Evolutionary conservation across 2,797 vertebrate genomes (phyloP).

Genomic region (Dallia pectoralis): DNA sequence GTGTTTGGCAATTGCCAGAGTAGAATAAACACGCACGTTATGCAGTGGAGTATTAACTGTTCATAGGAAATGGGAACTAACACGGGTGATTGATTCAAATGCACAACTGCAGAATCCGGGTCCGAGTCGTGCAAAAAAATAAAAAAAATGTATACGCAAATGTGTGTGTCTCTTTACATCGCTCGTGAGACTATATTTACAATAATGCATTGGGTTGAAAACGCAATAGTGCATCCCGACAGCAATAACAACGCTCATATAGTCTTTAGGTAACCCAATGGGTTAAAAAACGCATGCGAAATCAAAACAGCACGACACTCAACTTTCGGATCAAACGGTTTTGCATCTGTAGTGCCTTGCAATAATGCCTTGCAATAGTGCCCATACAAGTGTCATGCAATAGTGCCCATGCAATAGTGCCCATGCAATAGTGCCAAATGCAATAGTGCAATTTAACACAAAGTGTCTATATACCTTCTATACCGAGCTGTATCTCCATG

Average conservation of each 20-base stretch:
- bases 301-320: not conserved
- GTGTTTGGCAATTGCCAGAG: not conserved
- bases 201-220: not conserved
- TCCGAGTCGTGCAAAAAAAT: not conserved
- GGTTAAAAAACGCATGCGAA: not conserved
- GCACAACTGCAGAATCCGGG: not conserved
- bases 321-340: not conserved
- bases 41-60: not conserved
- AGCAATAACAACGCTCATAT: not conserved
- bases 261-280: not conserved
- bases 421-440: too few species aligned
- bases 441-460: too few species aligned
- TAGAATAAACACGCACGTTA: not conserved
- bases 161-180: not conserved
- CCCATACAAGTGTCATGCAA: too few species aligned
- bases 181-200: not conserved
- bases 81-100: not conserved
- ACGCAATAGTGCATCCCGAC: not conserved
- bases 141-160: not conserved
- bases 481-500: not conserved
- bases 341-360: not conserved
- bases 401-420: too few species aligned
- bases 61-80: not conserved
- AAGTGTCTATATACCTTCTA: not conserved
- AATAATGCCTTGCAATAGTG: too few species aligned